A percentile compares a stretch with the other conserved stretches of the same genome.
Evolutionary conservation across 2,888 invertebrate genomes (phyloP).

Genomic region (Melitaea athalia): DNA sequence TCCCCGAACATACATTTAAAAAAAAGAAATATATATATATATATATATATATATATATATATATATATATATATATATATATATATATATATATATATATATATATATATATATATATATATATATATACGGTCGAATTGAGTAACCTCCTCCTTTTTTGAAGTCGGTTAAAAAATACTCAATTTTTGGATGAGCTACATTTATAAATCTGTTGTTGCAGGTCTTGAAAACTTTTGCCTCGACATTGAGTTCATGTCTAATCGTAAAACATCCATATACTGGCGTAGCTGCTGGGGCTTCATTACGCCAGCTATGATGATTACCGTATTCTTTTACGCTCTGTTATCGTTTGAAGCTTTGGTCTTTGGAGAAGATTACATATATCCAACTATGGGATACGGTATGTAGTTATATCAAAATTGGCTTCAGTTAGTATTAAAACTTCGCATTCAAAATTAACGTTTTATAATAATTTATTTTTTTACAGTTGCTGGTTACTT

Average conservation of each 20-base stretch:
- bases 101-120: too few species aligned
- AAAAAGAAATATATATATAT: too few species aligned
- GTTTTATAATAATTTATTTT: neutral
- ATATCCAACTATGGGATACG: slow-evolving; percentile 84
- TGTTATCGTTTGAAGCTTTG: slow-evolving; percentile 83
- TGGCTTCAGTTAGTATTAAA: neutral
- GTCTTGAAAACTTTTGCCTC: slow-evolving; percentile 70
- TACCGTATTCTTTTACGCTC: slow-evolving; percentile 87
- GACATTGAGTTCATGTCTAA: slow-evolving; percentile 92
- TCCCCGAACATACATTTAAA: too few species aligned
- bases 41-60: too few species aligned
- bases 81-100: too few species aligned
- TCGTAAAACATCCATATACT: slow-evolving; percentile 85
- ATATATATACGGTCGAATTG: too few species aligned
- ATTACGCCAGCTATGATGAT: slow-evolving; percentile 88
- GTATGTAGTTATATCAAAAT: slow-evolving; percentile 54
- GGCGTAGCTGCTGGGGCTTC: slow-evolving; percentile 90
- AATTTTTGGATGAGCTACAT: neutral
- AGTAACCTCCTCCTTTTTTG: too few species aligned
- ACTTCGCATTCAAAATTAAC: too few species aligned
- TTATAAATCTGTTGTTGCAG: slow-evolving; percentile 45
- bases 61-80: too few species aligned
- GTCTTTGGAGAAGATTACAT: slow-evolving; percentile 80
- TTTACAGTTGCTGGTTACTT: slow-evolving; percentile 64
- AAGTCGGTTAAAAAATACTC: too few species aligned